A percentile compares a stretch with the other conserved stretches of the same genome.
Conservation (phyloP, 1,140 invertebrate genomes). For the Drosophila varians region DNA sequence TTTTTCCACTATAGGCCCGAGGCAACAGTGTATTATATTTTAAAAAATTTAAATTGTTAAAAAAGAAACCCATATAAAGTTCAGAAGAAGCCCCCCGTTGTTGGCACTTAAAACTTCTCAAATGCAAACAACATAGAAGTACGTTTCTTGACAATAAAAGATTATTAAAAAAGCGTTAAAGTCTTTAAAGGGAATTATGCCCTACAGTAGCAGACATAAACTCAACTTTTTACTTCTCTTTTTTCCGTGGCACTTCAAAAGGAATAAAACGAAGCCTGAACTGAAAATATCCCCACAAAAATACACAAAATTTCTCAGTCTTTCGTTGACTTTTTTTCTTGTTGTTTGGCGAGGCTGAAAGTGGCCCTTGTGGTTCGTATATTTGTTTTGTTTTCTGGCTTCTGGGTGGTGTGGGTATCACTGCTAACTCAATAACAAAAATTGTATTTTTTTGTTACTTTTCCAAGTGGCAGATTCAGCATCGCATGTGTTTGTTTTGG, state of each 20-base stretch:
- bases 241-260: slow-evolving; percentile 67
- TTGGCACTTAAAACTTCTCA: slow-evolving; percentile 43
- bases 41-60: slow-evolving; percentile 33
- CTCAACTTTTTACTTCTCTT: slow-evolving; percentile 49
- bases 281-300: slow-evolving; percentile 50
- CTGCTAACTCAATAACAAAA: slow-evolving; percentile 69
- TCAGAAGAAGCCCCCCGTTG: slow-evolving; percentile 10
- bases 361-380: slow-evolving; percentile 38
- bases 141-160: slow-evolving; percentile 63
- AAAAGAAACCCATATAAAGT: slow-evolving; percentile 30
- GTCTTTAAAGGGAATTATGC: slow-evolving; percentile 70
- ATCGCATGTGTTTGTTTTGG: slow-evolving; percentile 34
- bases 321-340: slow-evolving; percentile 20
- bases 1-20: slow-evolving; percentile 2
- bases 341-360: slow-evolving; percentile 42
- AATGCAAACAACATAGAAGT: slow-evolving; percentile 37
- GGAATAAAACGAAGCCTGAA: slow-evolving; percentile 64
- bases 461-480: slow-evolving; percentile 38
- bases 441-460: slow-evolving; percentile 49
- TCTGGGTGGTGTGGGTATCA: slow-evolving; percentile 14
- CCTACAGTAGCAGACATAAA: slow-evolving; percentile 49
- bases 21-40: slow-evolving; percentile 32
- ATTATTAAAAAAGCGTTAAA: slow-evolving; percentile 78
- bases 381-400: slow-evolving; percentile 32
- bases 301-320: slow-evolving; percentile 52